Evolutionary conservation across 1,140 invertebrate genomes (phyloP).

Genomic region (Dufourea novaeangliae): DNA sequence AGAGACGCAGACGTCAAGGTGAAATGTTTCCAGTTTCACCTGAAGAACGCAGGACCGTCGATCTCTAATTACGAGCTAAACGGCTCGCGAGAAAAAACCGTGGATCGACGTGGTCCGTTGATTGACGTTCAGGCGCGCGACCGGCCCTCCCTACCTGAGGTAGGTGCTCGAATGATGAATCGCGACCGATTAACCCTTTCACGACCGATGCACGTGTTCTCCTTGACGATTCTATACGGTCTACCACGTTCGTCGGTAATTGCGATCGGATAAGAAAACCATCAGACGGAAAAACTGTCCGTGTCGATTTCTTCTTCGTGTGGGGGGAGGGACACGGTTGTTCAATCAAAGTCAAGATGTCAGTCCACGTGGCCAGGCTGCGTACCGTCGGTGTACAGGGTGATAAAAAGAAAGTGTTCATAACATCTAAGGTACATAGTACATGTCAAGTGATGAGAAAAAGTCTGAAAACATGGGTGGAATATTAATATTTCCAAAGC

Average conservation of each 20-base stretch:
- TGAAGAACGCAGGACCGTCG: background rate
- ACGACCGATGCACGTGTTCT: slow-evolving; percentile 32
- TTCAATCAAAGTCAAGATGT: slow-evolving; percentile 8
- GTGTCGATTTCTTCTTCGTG: background rate
- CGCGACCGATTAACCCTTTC: slow-evolving; percentile 46
- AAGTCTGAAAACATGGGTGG: too few relatives aligned
- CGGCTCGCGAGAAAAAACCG: background rate
- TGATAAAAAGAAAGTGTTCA: too few relatives aligned
- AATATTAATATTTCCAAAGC: too few relatives aligned
- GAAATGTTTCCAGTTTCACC: background rate
- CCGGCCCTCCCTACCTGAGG: background rate
- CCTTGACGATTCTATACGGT: slow-evolving; percentile 36
- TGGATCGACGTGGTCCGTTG: slow-evolving; percentile 18
- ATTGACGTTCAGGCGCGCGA: slow-evolving; percentile 2
- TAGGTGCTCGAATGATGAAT: slow-evolving; percentile 40
- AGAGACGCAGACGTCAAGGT: background rate
- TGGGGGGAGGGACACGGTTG: background rate
- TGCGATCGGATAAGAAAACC: slow-evolving; percentile 5
- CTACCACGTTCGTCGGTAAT: background rate
- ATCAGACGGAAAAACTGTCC: background rate
- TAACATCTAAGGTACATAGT: too few relatives aligned
- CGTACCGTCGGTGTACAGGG: too few relatives aligned
- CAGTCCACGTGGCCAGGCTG: background rate
- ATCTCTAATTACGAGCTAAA: slow-evolving; percentile 14
- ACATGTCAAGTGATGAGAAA: too few relatives aligned